Base-by-base conservation (phyloP, 2,888 invertebrate genomes). In the Melinaea menophilus region DNA sequence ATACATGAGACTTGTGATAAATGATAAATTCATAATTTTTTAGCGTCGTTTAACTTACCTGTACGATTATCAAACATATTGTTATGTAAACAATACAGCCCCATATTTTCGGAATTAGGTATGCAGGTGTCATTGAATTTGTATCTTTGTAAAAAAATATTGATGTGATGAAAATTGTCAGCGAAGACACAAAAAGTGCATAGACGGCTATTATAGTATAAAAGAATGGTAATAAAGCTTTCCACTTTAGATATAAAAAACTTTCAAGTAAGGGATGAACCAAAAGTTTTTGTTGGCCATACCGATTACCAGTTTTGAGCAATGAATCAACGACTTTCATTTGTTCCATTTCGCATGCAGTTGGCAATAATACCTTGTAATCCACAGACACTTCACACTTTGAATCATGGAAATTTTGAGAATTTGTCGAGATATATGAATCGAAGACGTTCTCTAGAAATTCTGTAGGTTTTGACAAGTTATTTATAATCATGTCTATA, bases 261-360 rank as follows among this genome's bases (percentile, higher is more conserved):
- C 92, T 92, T 74, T 93, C 92, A 2, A 92, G 82, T 55, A 92
- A 76, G 0, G 93, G 93, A 78, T 93, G 93, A 1, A 92, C 85
- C 0, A 93, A 78, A 2, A 92, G 73, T 46, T 79, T 81, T 62
- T 85, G 86, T 65, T 92, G 90, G 0, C 86, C 82, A 60, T 86
- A 82, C 74, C 90, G 81, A 59, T 91, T 91, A 0, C 92, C 91
- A 66, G 91, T 91, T 70, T 92, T 90, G 1, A 92, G 71, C 1
- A 93, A 73, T 0, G 92, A 90, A 71, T 92, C 90, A 55, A 93
- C 84, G 0, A 92, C 92, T 72, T 91, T 89, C 88, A 92, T 92
- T 70, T 92, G 92, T 65, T 91, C 86, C 80, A 85, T 81, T 69
- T 88, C 88, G 67, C 85, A 83, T 11, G 79, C 72, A 35, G 78